Evolutionary conservation across 2,888 invertebrate genomes (phyloP).

Genomic region (Caenorhabditis doughertyi): DNA sequence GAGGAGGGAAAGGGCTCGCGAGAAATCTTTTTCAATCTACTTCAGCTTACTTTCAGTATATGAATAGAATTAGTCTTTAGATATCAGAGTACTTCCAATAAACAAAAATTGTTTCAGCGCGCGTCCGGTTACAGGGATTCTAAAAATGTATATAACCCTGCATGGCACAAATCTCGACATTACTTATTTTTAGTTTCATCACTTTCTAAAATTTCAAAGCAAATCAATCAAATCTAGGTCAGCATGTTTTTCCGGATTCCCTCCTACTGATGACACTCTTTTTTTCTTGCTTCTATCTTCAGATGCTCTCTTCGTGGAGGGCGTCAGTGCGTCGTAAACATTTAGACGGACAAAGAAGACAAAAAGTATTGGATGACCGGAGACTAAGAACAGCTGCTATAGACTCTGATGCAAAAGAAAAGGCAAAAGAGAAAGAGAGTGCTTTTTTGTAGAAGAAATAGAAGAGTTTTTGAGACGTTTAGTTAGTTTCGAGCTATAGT

Average conservation of each 20-base stretch:
- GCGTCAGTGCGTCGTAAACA: constrained; percentile 60
- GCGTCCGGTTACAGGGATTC: too few relatives aligned
- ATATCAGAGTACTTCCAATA: too few relatives aligned
- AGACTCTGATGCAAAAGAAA: background rate
- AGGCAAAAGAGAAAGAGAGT: constrained; percentile 1
- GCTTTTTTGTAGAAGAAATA: background rate
- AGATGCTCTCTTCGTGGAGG: constrained; percentile 25
- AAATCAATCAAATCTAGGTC: constrained; percentile 7
- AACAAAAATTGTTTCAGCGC: too few relatives aligned
- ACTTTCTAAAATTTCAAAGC: background rate
- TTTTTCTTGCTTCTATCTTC: constrained; percentile 2
- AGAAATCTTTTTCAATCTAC: too few relatives aligned
- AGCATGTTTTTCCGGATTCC: background rate
- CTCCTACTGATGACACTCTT: background rate
- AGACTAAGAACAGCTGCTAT: constrained; percentile 45
- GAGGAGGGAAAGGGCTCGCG: too few relatives aligned
- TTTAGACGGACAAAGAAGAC: constrained; percentile 43
- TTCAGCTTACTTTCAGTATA: too few relatives aligned
- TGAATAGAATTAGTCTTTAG: too few relatives aligned
- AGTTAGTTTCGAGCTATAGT: constrained; percentile 35
- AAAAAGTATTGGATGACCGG: constrained; percentile 59
- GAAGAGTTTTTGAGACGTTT: constrained; percentile 12
- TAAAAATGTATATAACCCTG: too few relatives aligned
- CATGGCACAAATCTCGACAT: too few relatives aligned
- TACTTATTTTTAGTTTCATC: background rate